These are phyloP conservation scores for Eulemur macaco DNA, from an alignment of 2,113 vertebrate genomes.

Conservation along the genomic window DNA sequence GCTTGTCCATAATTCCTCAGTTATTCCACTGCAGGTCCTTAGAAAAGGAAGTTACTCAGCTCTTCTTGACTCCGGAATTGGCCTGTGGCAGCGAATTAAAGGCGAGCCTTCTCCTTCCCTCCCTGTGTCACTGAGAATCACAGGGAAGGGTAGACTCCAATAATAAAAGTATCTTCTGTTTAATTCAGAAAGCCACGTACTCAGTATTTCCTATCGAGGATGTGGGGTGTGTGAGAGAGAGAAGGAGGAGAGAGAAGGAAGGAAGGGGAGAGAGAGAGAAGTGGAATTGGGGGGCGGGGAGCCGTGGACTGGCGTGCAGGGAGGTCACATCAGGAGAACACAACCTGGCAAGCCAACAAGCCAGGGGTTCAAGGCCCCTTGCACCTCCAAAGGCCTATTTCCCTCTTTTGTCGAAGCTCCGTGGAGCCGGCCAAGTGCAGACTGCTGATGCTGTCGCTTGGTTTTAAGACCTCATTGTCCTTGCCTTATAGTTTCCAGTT, in stretches of 20 bases:
- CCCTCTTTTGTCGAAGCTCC: background rate
- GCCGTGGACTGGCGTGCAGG: background rate
- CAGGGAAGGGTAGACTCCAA: background rate
- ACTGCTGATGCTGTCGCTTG: background rate
- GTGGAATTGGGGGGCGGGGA: fast-evolving
- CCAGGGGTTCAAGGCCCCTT: background rate
- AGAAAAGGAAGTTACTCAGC: background rate
- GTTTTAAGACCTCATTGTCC: background rate
- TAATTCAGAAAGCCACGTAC: slow-evolving; percentile 25
- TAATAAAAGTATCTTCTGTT: background rate
- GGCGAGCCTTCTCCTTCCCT: background rate
- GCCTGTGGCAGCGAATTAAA: slow-evolving; percentile 51
- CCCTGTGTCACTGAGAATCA: background rate
- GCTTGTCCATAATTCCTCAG: background rate
- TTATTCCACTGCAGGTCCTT: background rate
- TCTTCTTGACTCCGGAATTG: slow-evolving; percentile 32
- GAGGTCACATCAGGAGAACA: background rate
- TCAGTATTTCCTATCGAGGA: background rate
- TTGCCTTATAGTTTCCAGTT: slow-evolving; percentile 28
- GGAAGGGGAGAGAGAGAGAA: too few species aligned
- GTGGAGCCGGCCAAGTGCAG: background rate
- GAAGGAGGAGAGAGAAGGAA: background rate
- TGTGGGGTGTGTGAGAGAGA: background rate
- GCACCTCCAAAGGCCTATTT: background rate
- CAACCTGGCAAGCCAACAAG: background rate